Conservation (phyloP, 2,888 invertebrate genomes). For the Seira sanloemensis region DNA sequence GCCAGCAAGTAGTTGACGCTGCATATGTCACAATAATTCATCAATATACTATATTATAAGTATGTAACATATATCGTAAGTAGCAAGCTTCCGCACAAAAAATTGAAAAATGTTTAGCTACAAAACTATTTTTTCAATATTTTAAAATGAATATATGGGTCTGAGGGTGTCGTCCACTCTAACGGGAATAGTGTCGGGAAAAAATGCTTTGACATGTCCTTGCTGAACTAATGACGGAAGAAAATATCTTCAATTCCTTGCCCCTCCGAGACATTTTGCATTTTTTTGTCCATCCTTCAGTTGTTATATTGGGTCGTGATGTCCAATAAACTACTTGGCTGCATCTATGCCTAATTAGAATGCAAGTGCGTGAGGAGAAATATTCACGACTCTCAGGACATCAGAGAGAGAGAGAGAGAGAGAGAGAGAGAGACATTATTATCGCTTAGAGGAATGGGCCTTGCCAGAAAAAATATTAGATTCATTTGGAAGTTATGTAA, state of each 20-base stretch:
- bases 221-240: not conserved
- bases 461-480: not conserved
- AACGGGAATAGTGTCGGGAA: too few relatives aligned
- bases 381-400: slow-evolving; percentile 27
- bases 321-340: not conserved
- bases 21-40: not conserved
- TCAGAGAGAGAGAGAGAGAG: too few relatives aligned
- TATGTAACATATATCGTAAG: too few relatives aligned
- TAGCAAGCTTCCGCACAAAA: not conserved
- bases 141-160: too few relatives aligned
- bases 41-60: not conserved
- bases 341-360: not conserved
- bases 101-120: not conserved
- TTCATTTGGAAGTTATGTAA: too few relatives aligned
- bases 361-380: slow-evolving; percentile 28
- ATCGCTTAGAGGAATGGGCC: too few relatives aligned
- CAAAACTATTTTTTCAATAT: not conserved
- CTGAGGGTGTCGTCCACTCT: too few relatives aligned
- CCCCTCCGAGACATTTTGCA: not conserved
- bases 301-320: not conserved
- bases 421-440: too few relatives aligned
- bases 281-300: not conserved
- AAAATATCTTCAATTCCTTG: not conserved
- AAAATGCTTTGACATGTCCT: not conserved
- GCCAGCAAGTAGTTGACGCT: not conserved